These are phyloP conservation scores for Myoxocephalus aenaeus DNA, from an alignment of 2,797 vertebrate species.

Conservation along the genomic window DNA sequence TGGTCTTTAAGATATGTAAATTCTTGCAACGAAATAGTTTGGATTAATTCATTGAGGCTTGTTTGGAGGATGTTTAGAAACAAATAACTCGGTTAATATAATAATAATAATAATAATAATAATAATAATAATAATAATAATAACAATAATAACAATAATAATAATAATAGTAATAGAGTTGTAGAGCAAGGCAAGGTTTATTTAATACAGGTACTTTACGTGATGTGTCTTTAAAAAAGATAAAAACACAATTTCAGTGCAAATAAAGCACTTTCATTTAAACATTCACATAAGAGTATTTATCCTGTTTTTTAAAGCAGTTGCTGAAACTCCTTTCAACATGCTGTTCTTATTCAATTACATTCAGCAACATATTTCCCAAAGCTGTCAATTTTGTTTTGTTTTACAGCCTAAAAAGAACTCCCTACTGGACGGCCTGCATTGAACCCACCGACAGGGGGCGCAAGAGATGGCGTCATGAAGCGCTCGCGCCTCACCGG, in stretches of 20 bases:
- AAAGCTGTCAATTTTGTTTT: neutral
- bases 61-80: too few species aligned
- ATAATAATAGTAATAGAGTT: neutral
- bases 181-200: neutral
- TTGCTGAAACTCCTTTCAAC: neutral
- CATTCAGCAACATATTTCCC: neutral
- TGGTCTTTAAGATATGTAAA: neutral
- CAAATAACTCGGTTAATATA: too few species aligned
- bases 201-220: too few species aligned
- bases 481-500: conserved; percentile 29
- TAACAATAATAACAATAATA: too few species aligned
- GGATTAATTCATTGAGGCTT: neutral
- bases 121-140: neutral
- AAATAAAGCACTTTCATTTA: neutral
- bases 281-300: neutral
- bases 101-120: neutral
- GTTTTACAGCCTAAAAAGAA: neutral
- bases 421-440: neutral
- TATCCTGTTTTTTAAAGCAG: neutral
- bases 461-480: conserved; percentile 57
- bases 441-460: conserved; percentile 55
- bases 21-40: neutral
- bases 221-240: neutral
- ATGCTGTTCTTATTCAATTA: neutral
- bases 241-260: neutral